A percentile compares a stretch with the other conserved stretches of the same genome.
Evolutionary conservation across 2,113 vertebrate genomes (phyloP).

Genomic region (Myxocyprinus asiaticus): DNA sequence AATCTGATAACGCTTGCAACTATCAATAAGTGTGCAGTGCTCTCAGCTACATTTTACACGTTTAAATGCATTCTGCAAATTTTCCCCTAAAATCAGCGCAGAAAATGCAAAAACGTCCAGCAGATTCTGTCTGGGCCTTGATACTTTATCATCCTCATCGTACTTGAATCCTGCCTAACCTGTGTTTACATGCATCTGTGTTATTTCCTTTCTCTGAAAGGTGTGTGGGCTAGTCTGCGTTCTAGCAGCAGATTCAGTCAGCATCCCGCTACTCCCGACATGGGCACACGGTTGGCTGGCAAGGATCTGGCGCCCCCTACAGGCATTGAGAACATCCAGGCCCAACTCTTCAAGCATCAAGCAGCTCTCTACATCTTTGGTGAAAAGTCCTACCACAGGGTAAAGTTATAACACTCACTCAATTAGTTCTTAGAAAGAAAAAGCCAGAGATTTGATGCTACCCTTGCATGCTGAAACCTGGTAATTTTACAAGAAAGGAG

Average conservation of each 20-base stretch:
- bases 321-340: slow-evolving; percentile 83
- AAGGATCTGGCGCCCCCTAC: slow-evolving; percentile 85
- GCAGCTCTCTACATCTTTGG: slow-evolving; percentile 95
- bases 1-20: too few species aligned
- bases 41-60: too few species aligned
- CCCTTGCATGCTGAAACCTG: too few species aligned
- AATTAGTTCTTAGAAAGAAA: too few species aligned
- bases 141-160: not conserved
- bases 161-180: not conserved
- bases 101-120: not conserved
- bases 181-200: not conserved
- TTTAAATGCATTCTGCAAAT: not conserved
- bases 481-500: too few species aligned
- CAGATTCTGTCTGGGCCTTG: not conserved
- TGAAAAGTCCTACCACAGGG: slow-evolving; percentile 95
- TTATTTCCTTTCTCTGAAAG: slow-evolving; percentile 62
- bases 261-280: slow-evolving; percentile 73
- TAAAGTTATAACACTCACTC: slow-evolving; percentile 63
- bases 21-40: too few species aligned
- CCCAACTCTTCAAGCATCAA: slow-evolving; percentile 89
- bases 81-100: not conserved
- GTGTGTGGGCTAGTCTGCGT: slow-evolving; percentile 96
- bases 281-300: slow-evolving; percentile 85
- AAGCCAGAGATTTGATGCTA: too few species aligned
- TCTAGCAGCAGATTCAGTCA: slow-evolving; percentile 89